Conservation (phyloP, 2,888 invertebrate genomes). For the Quadroppia sp. region DNA sequence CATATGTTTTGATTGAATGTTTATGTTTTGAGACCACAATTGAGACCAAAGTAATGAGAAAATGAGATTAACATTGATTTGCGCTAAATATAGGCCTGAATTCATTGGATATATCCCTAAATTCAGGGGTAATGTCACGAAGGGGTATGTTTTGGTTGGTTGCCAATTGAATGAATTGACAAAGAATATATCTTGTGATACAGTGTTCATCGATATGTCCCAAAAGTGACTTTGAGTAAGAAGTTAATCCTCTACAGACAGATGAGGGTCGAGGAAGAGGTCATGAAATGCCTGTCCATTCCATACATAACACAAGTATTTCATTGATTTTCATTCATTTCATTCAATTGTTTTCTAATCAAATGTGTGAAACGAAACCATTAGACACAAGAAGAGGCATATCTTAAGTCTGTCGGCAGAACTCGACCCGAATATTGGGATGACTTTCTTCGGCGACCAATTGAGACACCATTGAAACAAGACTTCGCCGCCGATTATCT, state of each 20-base stretch:
- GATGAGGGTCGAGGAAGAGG: slow-evolving; percentile 36
- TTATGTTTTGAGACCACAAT: no score
- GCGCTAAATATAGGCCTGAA: slow-evolving; percentile 35
- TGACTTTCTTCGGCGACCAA: slow-evolving; percentile 39
- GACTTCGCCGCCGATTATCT: slow-evolving; percentile 41
- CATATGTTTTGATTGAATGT: neutral
- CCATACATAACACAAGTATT: slow-evolving; percentile 41
- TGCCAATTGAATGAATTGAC: neutral
- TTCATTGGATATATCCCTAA: slow-evolving; percentile 42
- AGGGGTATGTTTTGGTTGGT: slow-evolving; percentile 31
- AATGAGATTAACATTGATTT: slow-evolving; percentile 36
- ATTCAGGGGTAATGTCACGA: slow-evolving; percentile 33
- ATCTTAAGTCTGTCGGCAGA: slow-evolving; percentile 29
- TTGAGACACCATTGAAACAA: slow-evolving; percentile 37
- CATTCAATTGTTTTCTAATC: neutral
- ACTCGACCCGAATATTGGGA: slow-evolving; percentile 41
- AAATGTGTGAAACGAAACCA: neutral
- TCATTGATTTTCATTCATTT: neutral
- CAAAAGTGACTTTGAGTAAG: slow-evolving; percentile 34
- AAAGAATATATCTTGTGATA: neutral
- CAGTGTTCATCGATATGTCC: slow-evolving; percentile 41
- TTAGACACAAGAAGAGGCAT: slow-evolving; percentile 40
- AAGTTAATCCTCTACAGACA: slow-evolving; percentile 27
- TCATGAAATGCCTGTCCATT: slow-evolving; percentile 39
- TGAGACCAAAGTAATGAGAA: no score